Base-by-base conservation (phyloP, 2,113 vertebrate genomes). In the Trachemys scripta region DNA sequence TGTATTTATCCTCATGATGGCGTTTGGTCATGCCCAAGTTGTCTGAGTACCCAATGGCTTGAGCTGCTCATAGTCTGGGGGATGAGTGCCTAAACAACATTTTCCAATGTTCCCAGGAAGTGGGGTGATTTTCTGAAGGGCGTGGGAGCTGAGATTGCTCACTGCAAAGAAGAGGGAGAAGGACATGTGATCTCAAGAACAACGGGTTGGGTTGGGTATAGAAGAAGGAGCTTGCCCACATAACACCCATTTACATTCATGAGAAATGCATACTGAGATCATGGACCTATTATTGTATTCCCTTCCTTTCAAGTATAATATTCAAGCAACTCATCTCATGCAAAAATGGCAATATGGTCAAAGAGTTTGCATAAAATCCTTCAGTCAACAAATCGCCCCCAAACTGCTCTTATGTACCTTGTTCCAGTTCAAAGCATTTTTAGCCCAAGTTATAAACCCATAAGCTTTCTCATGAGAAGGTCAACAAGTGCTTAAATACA, bases 21-120 rank as follows among this genome's bases (percentile, higher is more conserved):
- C 25, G 1, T 16, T 65, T 13, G n/a, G 29, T 4, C 47, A 1
- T 53, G 1, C 2, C 85, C 2, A 38, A 51, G 19, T 0, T 17
- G 80, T 65, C 59, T 42, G 53, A 4, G 12, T 17, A 19, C 14
- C 12, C 79, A 76, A 42, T 45, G 3, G 10, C n/a, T 69, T 84
- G 82, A 75, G n/a, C 42, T 45, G 42, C 22, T 27, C n/a, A 53
- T 2, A 29, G 5, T 80, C 35, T 4, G 14, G 5, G 56, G n/a
- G 6, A 75, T 53, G 24, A 27, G 7, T 38, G 27, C 14, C 5
- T n/a, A 25, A 27, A 3, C 3, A 75, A n/a, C 11, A 57, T 82
- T 56, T 59, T 62, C 19, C 57, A 51, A 72, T 11, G 2, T 56
- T 80, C 25, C 42, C 42, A 53, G 19, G 56, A 87, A 10, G 1